A percentile compares a stretch with the other conserved stretches of the same genome.
These are phyloP conservation scores for Enteromius thamalakanensis DNA, from an alignment of 2,797 vertebrate species.

Conservation along the genomic window DNA sequence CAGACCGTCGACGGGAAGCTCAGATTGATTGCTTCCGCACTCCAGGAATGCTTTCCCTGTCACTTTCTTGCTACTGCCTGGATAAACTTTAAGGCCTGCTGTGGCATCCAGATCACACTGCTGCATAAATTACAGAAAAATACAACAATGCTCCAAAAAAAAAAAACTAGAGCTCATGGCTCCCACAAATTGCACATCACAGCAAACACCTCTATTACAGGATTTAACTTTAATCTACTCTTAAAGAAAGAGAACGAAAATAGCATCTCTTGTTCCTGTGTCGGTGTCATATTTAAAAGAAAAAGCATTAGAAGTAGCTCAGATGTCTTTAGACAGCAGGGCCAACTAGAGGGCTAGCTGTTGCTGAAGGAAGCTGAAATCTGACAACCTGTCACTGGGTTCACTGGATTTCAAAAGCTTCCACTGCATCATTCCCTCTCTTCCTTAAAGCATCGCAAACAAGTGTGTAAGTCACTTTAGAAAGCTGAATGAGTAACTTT, in stretches of 20 bases:
- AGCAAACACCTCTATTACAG: slow-evolving; percentile 62
- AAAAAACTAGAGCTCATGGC: slow-evolving; percentile 42
- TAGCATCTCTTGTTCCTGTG: neutral
- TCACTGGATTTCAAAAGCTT: slow-evolving; percentile 1
- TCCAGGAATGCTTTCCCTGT: slow-evolving; percentile 70
- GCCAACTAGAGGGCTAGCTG: neutral
- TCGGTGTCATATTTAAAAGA: slow-evolving; percentile 15
- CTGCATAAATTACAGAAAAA: slow-evolving; percentile 13
- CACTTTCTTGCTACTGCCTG: slow-evolving; percentile 60
- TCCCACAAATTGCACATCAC: slow-evolving; percentile 57
- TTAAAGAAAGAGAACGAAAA: slow-evolving; percentile 14
- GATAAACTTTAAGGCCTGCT: slow-evolving; percentile 7
- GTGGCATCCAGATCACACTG: slow-evolving; percentile 25
- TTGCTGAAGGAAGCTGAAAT: slow-evolving; percentile 14
- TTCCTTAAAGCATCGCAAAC: neutral
- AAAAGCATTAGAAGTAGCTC: slow-evolving; percentile 17
- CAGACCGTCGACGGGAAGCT: slow-evolving; percentile 68
- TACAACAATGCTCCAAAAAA: slow-evolving; percentile 48
- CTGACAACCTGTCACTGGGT: neutral
- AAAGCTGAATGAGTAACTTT: slow-evolving; percentile 22
- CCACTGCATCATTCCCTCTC: neutral
- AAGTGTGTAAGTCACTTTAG: neutral
- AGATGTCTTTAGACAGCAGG: slow-evolving; percentile 19
- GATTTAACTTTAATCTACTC: slow-evolving; percentile 70
- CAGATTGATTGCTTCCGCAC: slow-evolving; percentile 68